Conservation (phyloP, 1,140 invertebrate species). For the Caenorhabditis brenneri region DNA sequence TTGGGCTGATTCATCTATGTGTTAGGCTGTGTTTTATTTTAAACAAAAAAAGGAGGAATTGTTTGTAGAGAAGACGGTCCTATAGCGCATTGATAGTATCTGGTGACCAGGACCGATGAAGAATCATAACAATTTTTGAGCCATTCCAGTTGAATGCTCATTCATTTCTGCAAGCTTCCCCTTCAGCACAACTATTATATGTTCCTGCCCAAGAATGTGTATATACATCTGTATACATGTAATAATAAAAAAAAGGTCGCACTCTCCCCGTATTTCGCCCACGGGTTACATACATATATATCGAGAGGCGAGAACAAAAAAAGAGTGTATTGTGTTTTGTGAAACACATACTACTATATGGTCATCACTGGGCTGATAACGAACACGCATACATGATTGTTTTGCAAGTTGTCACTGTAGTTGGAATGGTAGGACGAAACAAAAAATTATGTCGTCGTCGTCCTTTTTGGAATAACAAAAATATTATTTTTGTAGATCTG, state of each 20-base stretch:
- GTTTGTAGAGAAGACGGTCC: too few relatives aligned
- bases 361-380: not conserved
- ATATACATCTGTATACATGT: not conserved
- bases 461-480: not conserved
- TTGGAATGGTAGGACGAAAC: not conserved
- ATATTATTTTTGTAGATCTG: not conserved
- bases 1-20: not conserved
- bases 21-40: not conserved
- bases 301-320: not conserved
- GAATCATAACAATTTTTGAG: not conserved
- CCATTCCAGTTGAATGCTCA: not conserved
- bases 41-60: not conserved
- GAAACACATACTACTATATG: not conserved
- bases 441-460: not conserved
- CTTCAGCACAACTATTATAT: not conserved
- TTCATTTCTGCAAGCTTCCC: not conserved
- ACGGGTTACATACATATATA: not conserved
- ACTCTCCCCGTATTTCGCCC: not conserved
- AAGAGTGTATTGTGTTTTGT: not conserved
- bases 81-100: too few relatives aligned
- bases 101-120: not conserved
- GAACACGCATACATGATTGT: constrained; percentile 1
- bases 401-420: not conserved
- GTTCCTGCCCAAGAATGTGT: too few relatives aligned
- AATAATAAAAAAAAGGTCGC: not conserved